A percentile compares a stretch with the other conserved stretches of the same genome.
Evolutionary conservation across 2,888 invertebrate species (phyloP).

Genomic region (Stomorhina lunata): DNA sequence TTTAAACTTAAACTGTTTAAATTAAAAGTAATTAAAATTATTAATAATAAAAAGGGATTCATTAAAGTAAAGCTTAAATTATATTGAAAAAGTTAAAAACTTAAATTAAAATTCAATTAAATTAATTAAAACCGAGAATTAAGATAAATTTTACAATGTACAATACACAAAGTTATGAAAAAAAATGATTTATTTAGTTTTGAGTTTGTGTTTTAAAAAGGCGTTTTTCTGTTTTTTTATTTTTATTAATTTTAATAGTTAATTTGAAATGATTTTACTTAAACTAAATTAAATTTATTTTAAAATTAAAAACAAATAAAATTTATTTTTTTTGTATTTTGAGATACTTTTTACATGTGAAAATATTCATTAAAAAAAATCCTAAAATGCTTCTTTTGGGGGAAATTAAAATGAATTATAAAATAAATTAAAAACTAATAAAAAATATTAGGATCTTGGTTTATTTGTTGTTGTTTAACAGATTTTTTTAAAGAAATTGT

Average conservation of each 20-base stretch:
- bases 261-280: no score
- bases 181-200: conserved; percentile 23
- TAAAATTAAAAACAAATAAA: conserved; percentile 28
- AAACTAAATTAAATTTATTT: conserved; percentile 6
- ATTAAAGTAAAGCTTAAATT: conserved; percentile 56
- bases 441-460: conserved; percentile 59
- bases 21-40: conserved; percentile 25
- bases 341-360: conserved; percentile 65
- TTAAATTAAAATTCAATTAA: conserved; percentile 10
- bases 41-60: conserved; percentile 21
- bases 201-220: conserved; percentile 24
- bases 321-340: conserved; percentile 32
- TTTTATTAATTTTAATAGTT: conserved; percentile 13
- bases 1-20: conserved; percentile 44
- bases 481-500: conserved; percentile 22
- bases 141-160: conserved; percentile 61
- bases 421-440: conserved; percentile 46
- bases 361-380: conserved; percentile 40
- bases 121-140: conserved; percentile 27
- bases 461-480: conserved; percentile 49
- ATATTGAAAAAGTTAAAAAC: not conserved
- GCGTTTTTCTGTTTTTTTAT: conserved; percentile 34
- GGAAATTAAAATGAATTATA: conserved; percentile 3
- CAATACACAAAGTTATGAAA: conserved; percentile 53
- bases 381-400: conserved; percentile 53